phyloP scores from a whole-genome alignment of 2,797 vertebrate species.

The Kryptolebias ocellatus region DNA sequence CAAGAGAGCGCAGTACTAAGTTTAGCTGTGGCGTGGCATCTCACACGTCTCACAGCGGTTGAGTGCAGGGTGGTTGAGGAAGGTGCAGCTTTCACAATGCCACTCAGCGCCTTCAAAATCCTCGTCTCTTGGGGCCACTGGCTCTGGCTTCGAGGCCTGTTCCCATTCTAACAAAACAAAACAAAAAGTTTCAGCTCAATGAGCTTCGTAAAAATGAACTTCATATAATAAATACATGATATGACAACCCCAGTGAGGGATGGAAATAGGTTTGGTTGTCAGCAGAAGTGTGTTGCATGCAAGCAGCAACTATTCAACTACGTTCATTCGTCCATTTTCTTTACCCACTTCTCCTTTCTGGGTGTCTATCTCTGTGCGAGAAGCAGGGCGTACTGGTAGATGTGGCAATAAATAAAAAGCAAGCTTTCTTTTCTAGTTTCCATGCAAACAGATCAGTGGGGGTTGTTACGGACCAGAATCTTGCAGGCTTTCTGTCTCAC shows the following conservation, averaged over 20 bases:
- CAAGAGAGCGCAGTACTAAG: slow-evolving; percentile 49
- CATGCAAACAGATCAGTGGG: slow-evolving; percentile 11
- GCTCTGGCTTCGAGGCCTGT: slow-evolving; percentile 76
- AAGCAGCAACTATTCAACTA: slow-evolving; percentile 1
- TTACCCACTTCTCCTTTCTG: too few relatives aligned
- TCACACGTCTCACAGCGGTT: slow-evolving; percentile 99
- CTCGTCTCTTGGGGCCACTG: slow-evolving; percentile 89
- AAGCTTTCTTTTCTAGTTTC: slow-evolving; percentile 28
- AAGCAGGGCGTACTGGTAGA: slow-evolving; percentile 9
- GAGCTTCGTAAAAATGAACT: not conserved
- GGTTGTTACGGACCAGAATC: too few relatives aligned
- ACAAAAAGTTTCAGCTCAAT: not conserved
- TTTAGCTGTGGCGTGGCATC: slow-evolving; percentile 98
- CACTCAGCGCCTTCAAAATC: slow-evolving; percentile 98
- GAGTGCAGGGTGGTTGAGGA: slow-evolving; percentile 98
- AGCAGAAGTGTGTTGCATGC: slow-evolving; percentile 5
- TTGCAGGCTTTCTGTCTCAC: too few relatives aligned
- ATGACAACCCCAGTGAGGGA: not conserved
- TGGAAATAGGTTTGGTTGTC: too few relatives aligned
- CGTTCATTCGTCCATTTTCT: too few relatives aligned
- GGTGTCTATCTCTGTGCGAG: too few relatives aligned
- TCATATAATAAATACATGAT: not conserved
- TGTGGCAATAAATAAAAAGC: slow-evolving; percentile 5
- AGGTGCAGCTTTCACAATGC: slow-evolving; percentile 99
- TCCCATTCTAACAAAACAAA: slow-evolving; percentile 75